Evolutionary conservation across 2,888 invertebrate genomes (phyloP), one percentile per base, ranked within the genome.

Genomic region (Diadegma fenestrale): DNA sequence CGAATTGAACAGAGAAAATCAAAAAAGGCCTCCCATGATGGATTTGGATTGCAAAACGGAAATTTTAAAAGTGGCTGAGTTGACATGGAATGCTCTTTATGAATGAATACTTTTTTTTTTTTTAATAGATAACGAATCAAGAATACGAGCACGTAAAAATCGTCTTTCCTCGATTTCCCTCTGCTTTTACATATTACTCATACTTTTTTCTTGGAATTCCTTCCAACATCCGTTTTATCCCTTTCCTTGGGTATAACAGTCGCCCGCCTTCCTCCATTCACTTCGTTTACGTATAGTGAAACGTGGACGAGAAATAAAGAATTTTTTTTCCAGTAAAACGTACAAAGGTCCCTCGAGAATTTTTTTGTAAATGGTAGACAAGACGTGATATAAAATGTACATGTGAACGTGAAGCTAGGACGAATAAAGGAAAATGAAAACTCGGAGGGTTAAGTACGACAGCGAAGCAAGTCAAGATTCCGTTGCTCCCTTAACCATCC

Each of bases 51-150:
- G 45, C 4, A 48, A 48, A 51, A 51, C 0, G 6, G n/a, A n/a
- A 5, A n/a, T n/a, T 51, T 51, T 1, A 7, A 7, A 48, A 48
- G 0, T 48, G 48, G 48, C 48, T 48, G n/a, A 48, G 1, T 48
- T 17, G 48, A 5, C 4, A 48, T 48, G n/a, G n/a, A n/a, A n/a
- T 48, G 48, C n/a, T n/a, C 48, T n/a, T n/a, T n/a, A 0, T n/a
- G n/a, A 6, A 48, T 77, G 63, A 22, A 22, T 48, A 30, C 64
- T 75, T 68, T 19, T 61, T 17, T 12, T 68, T 37, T 33, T 41
- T 69, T 58, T 68, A 72, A 82, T 85, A 80, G 78, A 87, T 61
- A 85, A 85, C 69, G 80, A 77, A 66, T 45, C 43, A 58, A 51
- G 80, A 76, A 80, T 79, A 73, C 2, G 61, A 61, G 26, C 22